These are phyloP conservation scores for Astyanax mexicanus DNA, from an alignment of 2,797 vertebrate genomes.

Conservation along the genomic window DNA sequence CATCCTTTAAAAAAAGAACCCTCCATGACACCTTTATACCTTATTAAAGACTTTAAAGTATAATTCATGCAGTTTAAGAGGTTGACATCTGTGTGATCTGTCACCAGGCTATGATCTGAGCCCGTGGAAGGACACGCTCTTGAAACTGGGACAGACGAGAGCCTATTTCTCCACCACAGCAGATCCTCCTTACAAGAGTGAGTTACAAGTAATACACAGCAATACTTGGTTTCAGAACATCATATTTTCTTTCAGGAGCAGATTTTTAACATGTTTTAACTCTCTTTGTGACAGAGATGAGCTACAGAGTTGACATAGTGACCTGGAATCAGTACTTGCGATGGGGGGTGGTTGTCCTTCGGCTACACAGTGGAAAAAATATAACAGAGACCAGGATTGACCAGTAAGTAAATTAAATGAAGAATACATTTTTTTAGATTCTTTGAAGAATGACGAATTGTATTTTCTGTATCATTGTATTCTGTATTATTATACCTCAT, in stretches of 20 bases:
- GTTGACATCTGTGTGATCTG: background rate
- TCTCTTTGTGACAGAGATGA: constrained; percentile 69
- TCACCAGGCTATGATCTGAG: constrained; percentile 76
- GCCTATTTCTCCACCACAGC: constrained; percentile 80
- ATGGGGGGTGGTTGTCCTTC: constrained; percentile 79
- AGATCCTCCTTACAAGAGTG: constrained; percentile 77
- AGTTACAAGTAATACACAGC: constrained; percentile 51
- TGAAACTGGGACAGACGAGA: constrained; percentile 75
- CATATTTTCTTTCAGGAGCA: background rate
- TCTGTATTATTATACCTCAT: too few relatives aligned
- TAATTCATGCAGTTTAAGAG: background rate
- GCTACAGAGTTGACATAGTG: constrained; percentile 81
- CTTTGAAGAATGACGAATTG: too few relatives aligned
- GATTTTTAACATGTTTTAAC: background rate
- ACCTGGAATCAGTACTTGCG: constrained; percentile 85
- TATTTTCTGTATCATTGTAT: too few relatives aligned
- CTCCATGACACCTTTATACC: too few relatives aligned
- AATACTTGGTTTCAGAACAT: background rate
- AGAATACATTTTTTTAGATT: too few relatives aligned
- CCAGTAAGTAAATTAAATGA: constrained; percentile 81
- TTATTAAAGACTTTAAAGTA: background rate
- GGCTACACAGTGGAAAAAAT: constrained; percentile 74
- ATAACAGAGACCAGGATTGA: constrained; percentile 74
- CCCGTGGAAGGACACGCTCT: constrained; percentile 75
- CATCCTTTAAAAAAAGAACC: too few relatives aligned